These are phyloP conservation scores for Tetragonula clypearis DNA, from an alignment of 1,140 invertebrate species.

Conservation along the genomic window DNA sequence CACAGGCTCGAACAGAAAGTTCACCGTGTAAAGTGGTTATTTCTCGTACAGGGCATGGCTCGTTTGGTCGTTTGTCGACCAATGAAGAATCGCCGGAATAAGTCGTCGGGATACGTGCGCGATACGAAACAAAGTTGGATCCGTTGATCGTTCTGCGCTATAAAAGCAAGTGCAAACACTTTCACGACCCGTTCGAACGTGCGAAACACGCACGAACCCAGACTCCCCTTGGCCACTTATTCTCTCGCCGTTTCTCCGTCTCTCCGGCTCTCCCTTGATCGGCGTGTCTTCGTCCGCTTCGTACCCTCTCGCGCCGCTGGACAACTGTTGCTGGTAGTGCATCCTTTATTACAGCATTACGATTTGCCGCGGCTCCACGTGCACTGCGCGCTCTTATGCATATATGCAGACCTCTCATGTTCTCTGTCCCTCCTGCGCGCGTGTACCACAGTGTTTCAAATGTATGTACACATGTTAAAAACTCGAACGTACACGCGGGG, in stretches of 20 bases:
- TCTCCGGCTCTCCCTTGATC: constrained; percentile 10
- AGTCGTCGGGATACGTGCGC: not conserved
- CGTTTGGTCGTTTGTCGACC: not conserved
- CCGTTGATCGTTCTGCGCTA: not conserved
- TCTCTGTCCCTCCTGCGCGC: not conserved
- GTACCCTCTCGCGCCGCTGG: constrained; percentile 51
- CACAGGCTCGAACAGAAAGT: no score
- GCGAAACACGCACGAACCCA: constrained; percentile 25
- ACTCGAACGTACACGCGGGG: not conserved
- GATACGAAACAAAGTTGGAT: not conserved
- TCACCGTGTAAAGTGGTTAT: no score
- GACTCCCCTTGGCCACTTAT: constrained; percentile 26
- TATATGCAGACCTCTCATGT: constrained; percentile 51
- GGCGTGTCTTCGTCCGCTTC: constrained; percentile 14
- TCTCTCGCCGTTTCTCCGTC: constrained; percentile 34
- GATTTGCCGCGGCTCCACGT: constrained; percentile 57
- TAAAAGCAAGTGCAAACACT: constrained; percentile 10
- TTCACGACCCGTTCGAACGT: constrained; percentile 1
- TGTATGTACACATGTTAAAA: constrained; percentile 38
- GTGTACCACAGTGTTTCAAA: constrained; percentile 14
- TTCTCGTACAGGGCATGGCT: no score
- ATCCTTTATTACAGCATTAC: constrained; percentile 70
- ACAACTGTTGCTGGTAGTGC: constrained; percentile 71
- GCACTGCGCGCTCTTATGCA: constrained; percentile 53
- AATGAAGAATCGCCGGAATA: not conserved